These are phyloP conservation scores for Diachasmimorpha longicaudata DNA, from an alignment of 1,140 invertebrate genomes.

Conservation along the genomic window DNA sequence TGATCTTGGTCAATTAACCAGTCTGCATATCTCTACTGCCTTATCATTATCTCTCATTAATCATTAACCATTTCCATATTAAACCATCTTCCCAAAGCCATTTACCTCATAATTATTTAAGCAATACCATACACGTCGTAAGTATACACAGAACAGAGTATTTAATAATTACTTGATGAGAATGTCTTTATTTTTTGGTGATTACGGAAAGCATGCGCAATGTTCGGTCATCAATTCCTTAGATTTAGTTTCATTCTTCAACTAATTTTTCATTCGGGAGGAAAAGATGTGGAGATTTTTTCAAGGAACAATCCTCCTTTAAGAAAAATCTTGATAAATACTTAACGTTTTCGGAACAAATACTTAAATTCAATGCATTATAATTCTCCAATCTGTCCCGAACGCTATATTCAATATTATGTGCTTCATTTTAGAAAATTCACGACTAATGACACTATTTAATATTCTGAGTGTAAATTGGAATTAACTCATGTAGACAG, in stretches of 20 bases:
- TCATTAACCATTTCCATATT: conserved; percentile 22
- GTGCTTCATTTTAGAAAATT: too few species aligned
- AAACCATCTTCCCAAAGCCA: conserved; percentile 11
- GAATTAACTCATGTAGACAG: too few species aligned
- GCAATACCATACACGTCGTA: neutral
- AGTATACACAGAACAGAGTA: neutral
- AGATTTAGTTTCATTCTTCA: neutral
- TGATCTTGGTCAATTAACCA: conserved; percentile 8
- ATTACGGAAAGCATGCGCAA: neutral
- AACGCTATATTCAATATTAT: too few species aligned
- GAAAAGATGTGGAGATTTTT: too few species aligned
- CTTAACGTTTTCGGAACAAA: too few species aligned
- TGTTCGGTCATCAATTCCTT: neutral
- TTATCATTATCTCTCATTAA: conserved; percentile 21
- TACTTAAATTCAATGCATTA: too few species aligned
- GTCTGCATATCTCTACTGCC: neutral
- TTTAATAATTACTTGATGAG: neutral
- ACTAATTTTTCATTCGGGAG: neutral
- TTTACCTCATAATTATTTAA: conserved; percentile 1
- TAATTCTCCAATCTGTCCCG: too few species aligned
- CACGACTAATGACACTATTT: too few species aligned
- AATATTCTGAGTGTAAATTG: too few species aligned
- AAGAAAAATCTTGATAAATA: too few species aligned
- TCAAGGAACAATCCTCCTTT: too few species aligned
- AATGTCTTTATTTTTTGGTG: neutral